Base-by-base conservation (phyloP, 2,888 invertebrate species). In the Hylaea fasciaria region DNA sequence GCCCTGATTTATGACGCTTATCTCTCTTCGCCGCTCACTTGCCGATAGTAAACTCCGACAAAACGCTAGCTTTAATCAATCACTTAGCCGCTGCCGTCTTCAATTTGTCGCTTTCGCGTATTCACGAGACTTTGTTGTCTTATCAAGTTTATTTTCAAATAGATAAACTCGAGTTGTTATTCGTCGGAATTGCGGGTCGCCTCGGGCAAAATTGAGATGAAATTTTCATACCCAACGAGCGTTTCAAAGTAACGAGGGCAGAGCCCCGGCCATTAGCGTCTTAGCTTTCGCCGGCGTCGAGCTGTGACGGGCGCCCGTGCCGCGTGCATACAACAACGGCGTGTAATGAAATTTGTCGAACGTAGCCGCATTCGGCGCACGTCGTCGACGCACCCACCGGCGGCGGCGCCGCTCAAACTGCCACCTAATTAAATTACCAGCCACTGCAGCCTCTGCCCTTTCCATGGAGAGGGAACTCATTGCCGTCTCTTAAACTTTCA, bases 351-450 rank as follows among this genome's bases (percentile, higher is more conserved):
- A 85, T 89, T 89, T 83, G 82, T 78, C 72, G 78, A 78, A 77
- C 77, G 72, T 73, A 44, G 52, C 32, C 52, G 84, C 82, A 88
- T 90, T 83, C 89, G 75, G 76, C 80, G 85, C 90, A 91, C 91
- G 91, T 88, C 91, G 91, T 88, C 78, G 81, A 70, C 77, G 78
- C 66, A 74, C 73, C 12, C 32, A 37, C 10, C 44, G 40, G 37
- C 17, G 54, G 16, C 72, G 74, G 71, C 81, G 73, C 77, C 77
- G 77, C 76, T 81, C 77, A 81, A 88, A 89, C 87, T 89, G 84
- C 79, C 82, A 74, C 78, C 85, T 89, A 89, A 91, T 90, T 87
- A 83, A 88, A 89, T 90, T 86, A 87, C 83, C 73, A 71, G 74
- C 74, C 70, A 70, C 71, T 82, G 85, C 85, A 83, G 77, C 76